Evolutionary conservation across 2,113 vertebrate species (phyloP), one percentile per base, ranked within the genome.

Genomic region (Cinclus cinclus): DNA sequence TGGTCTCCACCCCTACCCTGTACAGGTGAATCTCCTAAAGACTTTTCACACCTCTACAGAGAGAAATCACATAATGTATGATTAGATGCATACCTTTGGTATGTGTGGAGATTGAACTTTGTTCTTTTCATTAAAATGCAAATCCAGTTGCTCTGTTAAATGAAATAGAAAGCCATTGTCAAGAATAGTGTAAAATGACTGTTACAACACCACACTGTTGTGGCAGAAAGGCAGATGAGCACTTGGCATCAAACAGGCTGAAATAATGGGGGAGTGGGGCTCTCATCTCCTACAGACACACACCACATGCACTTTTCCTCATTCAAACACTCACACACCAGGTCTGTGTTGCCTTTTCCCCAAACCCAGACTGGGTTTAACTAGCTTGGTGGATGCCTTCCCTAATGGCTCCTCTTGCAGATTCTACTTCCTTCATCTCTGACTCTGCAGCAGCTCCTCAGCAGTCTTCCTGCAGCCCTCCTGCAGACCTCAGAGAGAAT

Each of bases 281-380:
- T 73, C 22, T 83, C 22, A 18, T 2, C 63, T 60, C 30, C 53
- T 68, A 1, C 39, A 47, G 9, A 13, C 9, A 7, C 13, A 3
- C 8, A 6, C 13, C 31, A 18, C 1, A 0, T 0, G 1, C 11
- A 23, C 10, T 1, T 67, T 41, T 74, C n/a, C 31, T 35, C 37
- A 15, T 25, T 44, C 53, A 50, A 15, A 87, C 53, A 23, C 18
- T 70, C 25, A 2, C 15, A 18, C 2, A 1, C 19, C 18, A 39
- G 30, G 3, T 39, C 28, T 6, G 2, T n/a, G 9, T 8, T 68
- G 16, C 33, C 12, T 56, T 64, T 33, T 91, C 47, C 28, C 20
- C 18, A 46, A 28, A 35, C 8, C 15, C n/a, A 41, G 22, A 63
- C 6, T 1, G 28, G 12, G 3, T 68, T 49, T 81, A 59, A 8